phyloP scores from a whole-genome alignment of 2,888 invertebrate species.

The Anthrax anthrax region DNA sequence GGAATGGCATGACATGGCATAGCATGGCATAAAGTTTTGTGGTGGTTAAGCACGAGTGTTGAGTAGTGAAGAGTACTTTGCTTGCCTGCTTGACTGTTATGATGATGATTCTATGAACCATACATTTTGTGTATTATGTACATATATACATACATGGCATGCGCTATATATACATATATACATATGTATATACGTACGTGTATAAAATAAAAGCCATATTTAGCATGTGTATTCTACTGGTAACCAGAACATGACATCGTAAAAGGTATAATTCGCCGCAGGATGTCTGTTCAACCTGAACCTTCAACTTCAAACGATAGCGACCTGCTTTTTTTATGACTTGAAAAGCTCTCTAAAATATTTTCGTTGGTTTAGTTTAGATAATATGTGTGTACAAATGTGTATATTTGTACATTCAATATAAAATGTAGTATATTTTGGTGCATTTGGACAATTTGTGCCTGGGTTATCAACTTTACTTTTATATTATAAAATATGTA shows the following conservation, averaged over 20 bases:
- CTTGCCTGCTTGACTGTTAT: slow-evolving; percentile 5
- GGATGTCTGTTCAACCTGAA: slow-evolving; percentile 27
- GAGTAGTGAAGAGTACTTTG: not conserved
- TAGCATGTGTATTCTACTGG: not conserved
- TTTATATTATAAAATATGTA: no score
- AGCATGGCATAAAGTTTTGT: slow-evolving; percentile 6
- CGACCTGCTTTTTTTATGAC: slow-evolving; percentile 7
- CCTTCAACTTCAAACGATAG: slow-evolving; percentile 13
- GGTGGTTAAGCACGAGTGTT: slow-evolving; percentile 6
- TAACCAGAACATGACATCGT: slow-evolving; percentile 19
- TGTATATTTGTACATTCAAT: no score
- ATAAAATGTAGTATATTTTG: not conserved
- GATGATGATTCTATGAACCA: not conserved
- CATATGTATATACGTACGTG: not conserved
- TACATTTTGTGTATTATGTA: no score
- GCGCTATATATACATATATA: not conserved
- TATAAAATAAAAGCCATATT: no score
- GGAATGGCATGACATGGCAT: not conserved
- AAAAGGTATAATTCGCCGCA: slow-evolving; percentile 27
- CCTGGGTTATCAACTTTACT: slow-evolving; percentile 1
- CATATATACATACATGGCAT: not conserved
- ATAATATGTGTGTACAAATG: no score
- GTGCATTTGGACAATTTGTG: slow-evolving; percentile 3
- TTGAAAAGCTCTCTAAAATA: slow-evolving; percentile 4
- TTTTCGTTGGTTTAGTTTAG: not conserved